These are phyloP conservation scores for Molothrus ater DNA, from an alignment of 2,797 vertebrate genomes.

Conservation along the genomic window DNA sequence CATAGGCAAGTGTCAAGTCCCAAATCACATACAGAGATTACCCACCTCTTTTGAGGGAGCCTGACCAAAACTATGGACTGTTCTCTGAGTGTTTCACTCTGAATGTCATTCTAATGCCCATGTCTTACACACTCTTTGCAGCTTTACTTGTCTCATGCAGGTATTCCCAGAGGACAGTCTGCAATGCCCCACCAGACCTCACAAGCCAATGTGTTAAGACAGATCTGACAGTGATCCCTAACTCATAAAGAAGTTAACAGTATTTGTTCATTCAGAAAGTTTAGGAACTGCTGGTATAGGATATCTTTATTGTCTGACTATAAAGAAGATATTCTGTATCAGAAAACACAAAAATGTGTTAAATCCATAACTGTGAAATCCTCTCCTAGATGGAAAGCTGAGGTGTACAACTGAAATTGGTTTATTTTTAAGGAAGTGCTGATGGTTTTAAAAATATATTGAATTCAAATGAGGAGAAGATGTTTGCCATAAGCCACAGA, in stretches of 20 bases:
- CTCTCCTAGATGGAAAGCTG: not conserved
- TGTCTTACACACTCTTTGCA: not conserved
- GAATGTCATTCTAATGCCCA: fast-evolving
- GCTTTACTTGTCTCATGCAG: not conserved
- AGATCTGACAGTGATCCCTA: not conserved
- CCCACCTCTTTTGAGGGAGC: not conserved
- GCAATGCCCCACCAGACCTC: not conserved
- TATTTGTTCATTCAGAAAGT: not conserved
- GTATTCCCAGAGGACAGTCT: not conserved
- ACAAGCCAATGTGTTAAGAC: not conserved
- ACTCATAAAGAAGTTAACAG: not conserved
- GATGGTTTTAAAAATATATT: slow-evolving; percentile 7
- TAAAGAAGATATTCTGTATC: not conserved
- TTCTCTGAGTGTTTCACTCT: not conserved
- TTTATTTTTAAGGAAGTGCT: slow-evolving; percentile 22
- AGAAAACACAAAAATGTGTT: not conserved
- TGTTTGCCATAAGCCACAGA: not conserved
- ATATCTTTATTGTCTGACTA: not conserved
- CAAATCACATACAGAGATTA: not conserved
- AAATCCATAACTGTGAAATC: not conserved
- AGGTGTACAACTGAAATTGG: not conserved
- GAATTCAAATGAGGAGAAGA: slow-evolving; percentile 2
- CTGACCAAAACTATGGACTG: not conserved
- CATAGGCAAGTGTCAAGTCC: not conserved
- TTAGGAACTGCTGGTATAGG: not conserved